Percentiles rank a stretch among this genome's conserved stretches.
These are phyloP conservation scores for Etheostoma spectabile DNA, from an alignment of 2,113 vertebrate species.

Conservation along the genomic window DNA sequence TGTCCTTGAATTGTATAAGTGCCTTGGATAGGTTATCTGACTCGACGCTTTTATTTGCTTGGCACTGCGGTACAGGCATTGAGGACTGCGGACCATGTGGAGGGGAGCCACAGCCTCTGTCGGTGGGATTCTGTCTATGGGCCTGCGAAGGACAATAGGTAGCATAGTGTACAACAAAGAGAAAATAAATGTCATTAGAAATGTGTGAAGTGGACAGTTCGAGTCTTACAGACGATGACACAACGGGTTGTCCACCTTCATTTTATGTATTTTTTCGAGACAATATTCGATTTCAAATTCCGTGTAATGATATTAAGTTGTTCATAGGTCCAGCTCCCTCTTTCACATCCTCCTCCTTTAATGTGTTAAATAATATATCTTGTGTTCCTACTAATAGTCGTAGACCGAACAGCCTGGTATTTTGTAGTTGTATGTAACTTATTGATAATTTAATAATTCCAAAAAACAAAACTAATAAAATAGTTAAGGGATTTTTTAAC, in stretches of 20 bases:
- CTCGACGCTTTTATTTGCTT: constrained; percentile 86
- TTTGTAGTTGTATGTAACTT: not conserved
- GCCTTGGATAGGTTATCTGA: constrained; percentile 86
- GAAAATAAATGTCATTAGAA: constrained; percentile 20
- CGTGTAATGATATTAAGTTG: constrained; percentile 13
- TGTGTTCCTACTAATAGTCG: constrained; percentile 22
- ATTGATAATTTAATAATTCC: not conserved
- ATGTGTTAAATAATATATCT: constrained; percentile 44
- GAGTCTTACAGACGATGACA: constrained; percentile 11
- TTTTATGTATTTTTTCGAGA: not conserved
- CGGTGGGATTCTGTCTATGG: constrained; percentile 42
- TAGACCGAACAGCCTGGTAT: not conserved
- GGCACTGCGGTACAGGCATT: constrained; percentile 84
- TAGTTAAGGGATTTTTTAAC: not conserved
- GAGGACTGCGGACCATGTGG: constrained; percentile 83
- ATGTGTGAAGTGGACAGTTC: constrained; percentile 35
- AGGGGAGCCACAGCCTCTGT: constrained; percentile 57
- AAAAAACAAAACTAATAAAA: not conserved
- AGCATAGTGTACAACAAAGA: constrained; percentile 45
- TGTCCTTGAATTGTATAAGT: constrained; percentile 87
- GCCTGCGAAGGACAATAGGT: constrained; percentile 63
- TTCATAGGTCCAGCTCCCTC: not conserved
- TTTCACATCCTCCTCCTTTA: constrained; percentile 20
- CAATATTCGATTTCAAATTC: constrained; percentile 10
- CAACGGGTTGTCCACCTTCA: constrained; percentile 12